A percentile compares a stretch with the other conserved stretches of the same genome.
Evolutionary conservation across 2,113 vertebrate species (phyloP).

Genomic region (Gila orcuttii): DNA sequence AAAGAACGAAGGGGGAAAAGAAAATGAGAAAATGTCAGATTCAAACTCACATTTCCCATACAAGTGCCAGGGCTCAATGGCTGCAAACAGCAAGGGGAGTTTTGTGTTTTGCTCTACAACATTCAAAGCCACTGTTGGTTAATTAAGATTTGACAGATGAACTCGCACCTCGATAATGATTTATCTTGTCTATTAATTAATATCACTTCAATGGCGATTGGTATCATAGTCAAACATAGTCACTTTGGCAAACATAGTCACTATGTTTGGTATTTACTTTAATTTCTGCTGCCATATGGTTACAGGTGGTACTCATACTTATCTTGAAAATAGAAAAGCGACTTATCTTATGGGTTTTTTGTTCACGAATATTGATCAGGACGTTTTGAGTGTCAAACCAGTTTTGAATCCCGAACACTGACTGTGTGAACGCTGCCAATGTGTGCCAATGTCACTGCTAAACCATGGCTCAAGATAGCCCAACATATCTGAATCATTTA

Average conservation of each 20-base stretch:
- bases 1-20: neutral
- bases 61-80: neutral
- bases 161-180: neutral
- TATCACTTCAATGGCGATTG: too few relatives aligned
- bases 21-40: neutral
- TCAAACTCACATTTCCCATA: neutral
- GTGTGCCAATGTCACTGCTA: neutral
- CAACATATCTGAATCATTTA: conserved; percentile 6
- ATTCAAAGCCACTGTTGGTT: neutral
- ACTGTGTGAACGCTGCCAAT: neutral
- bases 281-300: neutral
- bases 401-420: neutral
- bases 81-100: neutral
- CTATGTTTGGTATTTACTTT: neutral
- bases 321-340: neutral
- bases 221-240: too few relatives aligned
- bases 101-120: neutral
- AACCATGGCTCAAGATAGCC: neutral
- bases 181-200: neutral
- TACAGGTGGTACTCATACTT: neutral
- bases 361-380: neutral
- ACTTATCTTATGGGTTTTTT: neutral
- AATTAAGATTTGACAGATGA: conserved; percentile 6
- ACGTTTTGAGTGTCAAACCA: neutral
- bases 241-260: too few relatives aligned